A percentile compares a stretch with the other conserved stretches of the same genome.
Evolutionary conservation across 2,888 invertebrate genomes (phyloP).

Genomic region (Conus canariensis): DNA sequence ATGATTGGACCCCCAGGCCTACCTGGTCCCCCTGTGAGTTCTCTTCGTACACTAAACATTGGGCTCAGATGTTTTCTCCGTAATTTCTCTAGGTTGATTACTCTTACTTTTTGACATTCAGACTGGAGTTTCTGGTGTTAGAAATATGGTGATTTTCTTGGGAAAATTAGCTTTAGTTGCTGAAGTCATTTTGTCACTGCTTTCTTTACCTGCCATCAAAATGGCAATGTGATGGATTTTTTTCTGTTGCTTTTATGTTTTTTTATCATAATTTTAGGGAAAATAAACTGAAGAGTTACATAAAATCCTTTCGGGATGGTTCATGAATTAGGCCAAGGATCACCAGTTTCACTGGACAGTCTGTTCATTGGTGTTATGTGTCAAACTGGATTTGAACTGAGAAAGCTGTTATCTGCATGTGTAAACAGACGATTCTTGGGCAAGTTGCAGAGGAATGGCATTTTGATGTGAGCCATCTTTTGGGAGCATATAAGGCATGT

Average conservation of each 20-base stretch:
- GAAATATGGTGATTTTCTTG: too few species aligned
- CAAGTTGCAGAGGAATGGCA: neutral
- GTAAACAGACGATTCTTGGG: neutral
- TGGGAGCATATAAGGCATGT: neutral
- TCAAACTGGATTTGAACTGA: neutral
- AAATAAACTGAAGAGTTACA: neutral
- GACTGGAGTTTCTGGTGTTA: too few species aligned
- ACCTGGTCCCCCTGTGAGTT: conserved; percentile 82
- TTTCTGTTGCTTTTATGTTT: neutral
- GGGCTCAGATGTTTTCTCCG: too few species aligned
- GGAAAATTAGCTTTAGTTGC: neutral
- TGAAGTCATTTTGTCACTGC: neutral
- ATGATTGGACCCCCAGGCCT: conserved; percentile 94
- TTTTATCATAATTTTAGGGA: neutral
- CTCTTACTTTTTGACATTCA: too few species aligned
- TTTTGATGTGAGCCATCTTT: neutral
- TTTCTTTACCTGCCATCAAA: neutral
- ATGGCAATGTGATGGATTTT: neutral
- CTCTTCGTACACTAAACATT: neutral
- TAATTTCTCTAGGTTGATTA: too few species aligned
- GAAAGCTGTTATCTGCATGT: neutral
- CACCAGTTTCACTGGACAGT: neutral
- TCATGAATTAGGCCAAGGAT: too few species aligned
- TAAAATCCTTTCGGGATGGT: neutral
- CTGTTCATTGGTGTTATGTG: neutral